A percentile compares a stretch with the other conserved stretches of the same genome.
These are phyloP conservation scores for Elachura formosa DNA, from an alignment of 2,113 vertebrate genomes.

Conservation along the genomic window DNA sequence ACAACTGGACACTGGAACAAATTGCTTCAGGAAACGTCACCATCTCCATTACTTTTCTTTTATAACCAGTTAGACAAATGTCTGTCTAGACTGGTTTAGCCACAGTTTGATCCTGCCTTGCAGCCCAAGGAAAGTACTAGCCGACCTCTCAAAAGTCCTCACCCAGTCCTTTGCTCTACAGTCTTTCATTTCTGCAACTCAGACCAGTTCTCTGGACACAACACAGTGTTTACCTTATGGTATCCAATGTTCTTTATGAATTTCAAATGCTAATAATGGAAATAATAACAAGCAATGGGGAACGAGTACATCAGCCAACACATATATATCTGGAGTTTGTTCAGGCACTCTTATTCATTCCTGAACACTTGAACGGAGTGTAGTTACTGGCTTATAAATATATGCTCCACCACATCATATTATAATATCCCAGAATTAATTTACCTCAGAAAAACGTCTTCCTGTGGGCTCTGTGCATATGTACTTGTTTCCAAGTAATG, in stretches of 20 bases:
- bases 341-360: slow-evolving; percentile 37
- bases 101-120: not conserved
- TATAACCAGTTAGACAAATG: not conserved
- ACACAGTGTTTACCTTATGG: not conserved
- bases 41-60: not conserved
- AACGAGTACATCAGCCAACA: slow-evolving; percentile 28
- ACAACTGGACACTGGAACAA: not conserved
- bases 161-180: not conserved
- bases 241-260: not conserved
- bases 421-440: not conserved
- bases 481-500: not conserved
- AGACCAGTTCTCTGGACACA: not conserved
- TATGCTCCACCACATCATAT: not conserved
- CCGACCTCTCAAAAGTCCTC: not conserved
- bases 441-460: not conserved
- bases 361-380: not conserved
- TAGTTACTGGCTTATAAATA: not conserved
- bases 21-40: not conserved
- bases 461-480: not conserved
- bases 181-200: not conserved
- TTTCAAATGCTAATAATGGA: slow-evolving; percentile 49
- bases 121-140: not conserved
- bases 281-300: slow-evolving; percentile 22
- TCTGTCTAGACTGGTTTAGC: not conserved
- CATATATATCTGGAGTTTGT: slow-evolving; percentile 20